Evolutionary conservation across 2,113 vertebrate genomes (phyloP).

Genomic region (Oenanthe oenanthe): DNA sequence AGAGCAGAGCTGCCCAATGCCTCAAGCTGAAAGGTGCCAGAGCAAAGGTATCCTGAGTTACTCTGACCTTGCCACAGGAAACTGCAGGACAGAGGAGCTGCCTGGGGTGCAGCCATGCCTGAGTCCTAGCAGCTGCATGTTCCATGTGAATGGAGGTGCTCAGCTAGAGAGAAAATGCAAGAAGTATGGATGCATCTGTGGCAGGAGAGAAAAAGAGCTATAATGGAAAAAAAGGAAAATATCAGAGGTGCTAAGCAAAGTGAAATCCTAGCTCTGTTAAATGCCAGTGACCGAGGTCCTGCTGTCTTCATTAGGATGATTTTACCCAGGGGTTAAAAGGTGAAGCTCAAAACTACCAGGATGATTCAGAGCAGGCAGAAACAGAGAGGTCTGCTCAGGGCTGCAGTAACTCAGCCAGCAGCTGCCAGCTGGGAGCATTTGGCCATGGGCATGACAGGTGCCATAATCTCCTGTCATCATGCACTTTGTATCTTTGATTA

Average conservation of each 20-base stretch:
- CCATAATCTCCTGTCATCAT: neutral
- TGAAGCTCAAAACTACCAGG: neutral
- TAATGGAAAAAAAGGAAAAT: neutral
- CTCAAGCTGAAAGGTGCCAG: neutral
- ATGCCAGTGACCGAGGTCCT: neutral
- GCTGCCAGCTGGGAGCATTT: neutral
- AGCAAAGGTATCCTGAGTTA: neutral
- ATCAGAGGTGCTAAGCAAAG: neutral
- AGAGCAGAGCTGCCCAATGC: neutral
- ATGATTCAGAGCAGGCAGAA: neutral
- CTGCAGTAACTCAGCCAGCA: neutral
- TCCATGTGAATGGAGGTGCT: neutral
- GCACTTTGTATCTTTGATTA: neutral
- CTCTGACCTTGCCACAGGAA: neutral
- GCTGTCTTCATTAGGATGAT: neutral
- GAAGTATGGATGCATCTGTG: neutral
- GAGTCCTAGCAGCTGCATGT: neutral
- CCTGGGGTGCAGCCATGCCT: rapidly evolving
- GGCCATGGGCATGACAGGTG: neutral
- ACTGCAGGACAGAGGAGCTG: neutral
- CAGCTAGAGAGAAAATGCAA: neutral
- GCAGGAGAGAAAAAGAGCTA: neutral
- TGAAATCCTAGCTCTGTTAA: neutral
- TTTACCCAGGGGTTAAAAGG: neutral
- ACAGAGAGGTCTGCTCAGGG: neutral